Percentiles rank a stretch among this genome's conserved stretches.
These are phyloP conservation scores for Cyprinodon brontotheroides DNA, from an alignment of 2,113 vertebrate genomes.

Conservation along the genomic window DNA sequence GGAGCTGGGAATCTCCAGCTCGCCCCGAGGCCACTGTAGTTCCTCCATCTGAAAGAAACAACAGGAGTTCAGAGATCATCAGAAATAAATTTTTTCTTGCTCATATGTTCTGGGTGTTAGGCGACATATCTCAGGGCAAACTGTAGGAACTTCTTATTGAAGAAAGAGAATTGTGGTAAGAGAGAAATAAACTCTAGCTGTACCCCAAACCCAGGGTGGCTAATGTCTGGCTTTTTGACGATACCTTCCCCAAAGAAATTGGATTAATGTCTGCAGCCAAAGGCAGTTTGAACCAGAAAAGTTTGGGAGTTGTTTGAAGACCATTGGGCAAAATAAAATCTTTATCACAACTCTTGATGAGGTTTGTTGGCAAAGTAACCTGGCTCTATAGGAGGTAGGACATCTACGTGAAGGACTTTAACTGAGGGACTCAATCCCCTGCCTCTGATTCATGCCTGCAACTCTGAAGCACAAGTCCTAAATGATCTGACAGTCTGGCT, in stretches of 20 bases:
- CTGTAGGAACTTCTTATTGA: too few species aligned
- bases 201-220: not conserved
- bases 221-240: not conserved
- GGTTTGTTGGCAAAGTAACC: too few species aligned
- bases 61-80: not conserved
- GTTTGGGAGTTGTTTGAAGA: too few species aligned
- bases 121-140: too few species aligned
- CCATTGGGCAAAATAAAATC: too few species aligned
- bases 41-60: conserved; percentile 83
- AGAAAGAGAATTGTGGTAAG: too few species aligned
- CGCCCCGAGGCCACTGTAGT: conserved; percentile 90
- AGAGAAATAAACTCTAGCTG: not conserved
- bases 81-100: not conserved
- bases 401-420: not conserved
- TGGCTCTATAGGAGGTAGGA: too few species aligned
- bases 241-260: not conserved
- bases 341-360: too few species aligned
- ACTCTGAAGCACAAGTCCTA: conserved; percentile 1
- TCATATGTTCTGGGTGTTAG: too few species aligned
- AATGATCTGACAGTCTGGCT: conserved; percentile 37
- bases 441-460: conserved; percentile 10
- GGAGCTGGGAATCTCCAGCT: conserved; percentile 83
- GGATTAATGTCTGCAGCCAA: too few species aligned
- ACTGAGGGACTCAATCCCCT: not conserved
- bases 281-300: too few species aligned